Percentiles rank a stretch among this genome's conserved stretches.
Evolutionary conservation across 1,140 invertebrate genomes (phyloP).

Genomic region (Lordiphosa mommai): DNA sequence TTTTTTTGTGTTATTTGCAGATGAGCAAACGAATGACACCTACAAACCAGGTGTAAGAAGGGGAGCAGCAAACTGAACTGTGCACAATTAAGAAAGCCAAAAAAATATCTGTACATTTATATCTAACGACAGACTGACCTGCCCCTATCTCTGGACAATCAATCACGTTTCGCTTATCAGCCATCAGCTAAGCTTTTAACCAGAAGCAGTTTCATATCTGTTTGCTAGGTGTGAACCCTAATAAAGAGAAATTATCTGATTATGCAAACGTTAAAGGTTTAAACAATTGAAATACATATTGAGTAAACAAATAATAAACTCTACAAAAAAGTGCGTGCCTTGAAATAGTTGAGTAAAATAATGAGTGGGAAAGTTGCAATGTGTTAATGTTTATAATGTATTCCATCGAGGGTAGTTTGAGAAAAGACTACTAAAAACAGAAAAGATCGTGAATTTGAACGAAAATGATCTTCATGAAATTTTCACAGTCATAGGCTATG

Average conservation of each 20-base stretch:
- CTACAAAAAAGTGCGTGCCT: slow-evolving; percentile 57
- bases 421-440: no score
- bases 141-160: slow-evolving; percentile 32
- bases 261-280: slow-evolving; percentile 37
- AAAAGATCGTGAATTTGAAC: no score
- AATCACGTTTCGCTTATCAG: slow-evolving; percentile 39
- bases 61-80: slow-evolving; percentile 52
- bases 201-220: neutral
- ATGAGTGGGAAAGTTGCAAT: slow-evolving; percentile 48
- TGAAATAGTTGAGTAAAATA: slow-evolving; percentile 31
- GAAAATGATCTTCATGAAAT: no score
- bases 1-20: slow-evolving; percentile 55
- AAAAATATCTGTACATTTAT: slow-evolving; percentile 1
- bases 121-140: no score
- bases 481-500: no score
- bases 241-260: slow-evolving; percentile 3
- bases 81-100: slow-evolving; percentile 25
- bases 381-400: slow-evolving; percentile 55
- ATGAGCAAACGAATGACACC: slow-evolving; percentile 10
- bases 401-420: no score
- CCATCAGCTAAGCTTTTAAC: neutral
- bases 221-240: no score
- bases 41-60: slow-evolving; percentile 29
- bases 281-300: slow-evolving; percentile 31
- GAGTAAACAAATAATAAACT: slow-evolving; percentile 34